These are phyloP conservation scores for Aricia artaxerxes DNA, from an alignment of 2,888 invertebrate genomes.

Conservation along the genomic window DNA sequence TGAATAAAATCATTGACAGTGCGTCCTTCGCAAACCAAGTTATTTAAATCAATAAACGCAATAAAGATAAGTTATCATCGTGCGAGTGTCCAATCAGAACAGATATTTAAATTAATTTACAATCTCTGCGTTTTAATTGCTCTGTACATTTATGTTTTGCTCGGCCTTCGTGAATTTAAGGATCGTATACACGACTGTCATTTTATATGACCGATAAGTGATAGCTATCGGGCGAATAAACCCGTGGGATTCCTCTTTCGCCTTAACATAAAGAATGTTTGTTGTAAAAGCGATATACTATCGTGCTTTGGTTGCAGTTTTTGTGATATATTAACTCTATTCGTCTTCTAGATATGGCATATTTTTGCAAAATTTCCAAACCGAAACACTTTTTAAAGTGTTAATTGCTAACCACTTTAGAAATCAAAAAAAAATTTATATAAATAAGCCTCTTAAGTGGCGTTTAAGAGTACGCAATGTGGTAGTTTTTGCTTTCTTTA, in stretches of 20 bases:
- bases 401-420: no score
- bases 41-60: conserved; percentile 8
- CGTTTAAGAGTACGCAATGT: not conserved
- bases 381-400: no score
- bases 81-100: conserved; percentile 7
- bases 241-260: not conserved
- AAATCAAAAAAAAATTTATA: no score
- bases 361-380: no score
- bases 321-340: no score
- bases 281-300: no score
- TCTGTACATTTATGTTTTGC: not conserved
- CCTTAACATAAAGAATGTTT: no score
- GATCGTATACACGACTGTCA: not conserved
- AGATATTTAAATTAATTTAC: conserved; percentile 31
- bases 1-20: not conserved
- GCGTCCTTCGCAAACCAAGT: not conserved
- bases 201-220: not conserved
- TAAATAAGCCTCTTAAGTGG: not conserved
- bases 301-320: no score
- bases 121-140: conserved; percentile 19
- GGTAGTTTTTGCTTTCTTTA: not conserved
- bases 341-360: no score
- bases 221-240: not conserved
- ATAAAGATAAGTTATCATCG: conserved; percentile 19
- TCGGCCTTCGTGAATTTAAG: not conserved